Evolutionary conservation across 2,113 vertebrate genomes (phyloP).

Genomic region (Piaya cayana): DNA sequence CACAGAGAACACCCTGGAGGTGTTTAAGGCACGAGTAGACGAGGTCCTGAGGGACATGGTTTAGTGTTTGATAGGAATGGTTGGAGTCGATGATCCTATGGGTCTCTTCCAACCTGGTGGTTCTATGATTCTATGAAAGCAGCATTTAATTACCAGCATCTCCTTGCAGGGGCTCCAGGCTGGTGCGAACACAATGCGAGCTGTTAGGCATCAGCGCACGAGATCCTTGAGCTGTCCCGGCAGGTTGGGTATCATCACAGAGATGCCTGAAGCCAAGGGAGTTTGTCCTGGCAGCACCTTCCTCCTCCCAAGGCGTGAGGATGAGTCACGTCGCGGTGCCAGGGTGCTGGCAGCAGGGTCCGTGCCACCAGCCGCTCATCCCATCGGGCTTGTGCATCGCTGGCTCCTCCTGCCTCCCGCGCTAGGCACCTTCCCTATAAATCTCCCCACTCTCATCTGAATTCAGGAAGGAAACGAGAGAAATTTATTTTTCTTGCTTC

Average conservation of each 20-base stretch:
- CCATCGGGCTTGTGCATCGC: background rate
- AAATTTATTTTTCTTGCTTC: constrained; percentile 35
- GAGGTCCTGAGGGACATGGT: too few relatives aligned
- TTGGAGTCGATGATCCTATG: too few relatives aligned
- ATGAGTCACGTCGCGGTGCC: rapidly evolving
- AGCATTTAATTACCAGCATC: too few relatives aligned
- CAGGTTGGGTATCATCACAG: background rate
- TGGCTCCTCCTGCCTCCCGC: background rate
- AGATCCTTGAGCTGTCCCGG: background rate
- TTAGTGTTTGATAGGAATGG: too few relatives aligned
- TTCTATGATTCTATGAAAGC: too few relatives aligned
- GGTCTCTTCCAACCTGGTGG: too few relatives aligned
- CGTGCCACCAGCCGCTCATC: rapidly evolving
- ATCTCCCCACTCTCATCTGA: background rate
- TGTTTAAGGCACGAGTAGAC: too few relatives aligned
- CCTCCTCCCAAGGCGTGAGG: background rate
- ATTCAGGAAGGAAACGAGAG: constrained; percentile 45
- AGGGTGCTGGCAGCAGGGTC: background rate
- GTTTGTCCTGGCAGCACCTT: background rate
- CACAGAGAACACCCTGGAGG: too few relatives aligned
- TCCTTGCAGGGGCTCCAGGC: background rate
- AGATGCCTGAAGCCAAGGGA: background rate
- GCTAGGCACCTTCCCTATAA: background rate
- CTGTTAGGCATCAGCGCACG: rapidly evolving
- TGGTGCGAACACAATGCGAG: rapidly evolving